phyloP scores from a whole-genome alignment of 2,888 invertebrate genomes.

The Caprella mutica region DNA sequence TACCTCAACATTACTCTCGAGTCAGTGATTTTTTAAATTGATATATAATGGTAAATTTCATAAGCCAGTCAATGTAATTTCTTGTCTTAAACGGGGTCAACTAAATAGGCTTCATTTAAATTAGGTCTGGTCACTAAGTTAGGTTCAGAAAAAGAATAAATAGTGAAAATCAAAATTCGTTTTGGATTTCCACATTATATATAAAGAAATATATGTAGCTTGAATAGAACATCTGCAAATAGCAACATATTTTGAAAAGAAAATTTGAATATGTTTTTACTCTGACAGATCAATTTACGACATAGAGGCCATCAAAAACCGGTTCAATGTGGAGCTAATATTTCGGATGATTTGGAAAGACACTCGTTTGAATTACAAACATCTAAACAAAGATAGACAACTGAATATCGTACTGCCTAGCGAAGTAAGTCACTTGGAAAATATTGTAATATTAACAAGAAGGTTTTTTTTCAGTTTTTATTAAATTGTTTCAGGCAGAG shows the following conservation, averaged over 20 bases:
- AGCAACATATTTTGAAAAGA: too few species aligned
- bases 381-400: slow-evolving; percentile 17
- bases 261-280: background rate
- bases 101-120: too few species aligned
- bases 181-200: background rate
- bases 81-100: too few species aligned
- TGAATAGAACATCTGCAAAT: too few species aligned
- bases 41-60: too few species aligned
- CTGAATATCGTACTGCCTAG: slow-evolving; percentile 26
- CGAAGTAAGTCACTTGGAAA: slow-evolving; percentile 13
- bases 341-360: slow-evolving; percentile 26
- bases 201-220: too few species aligned
- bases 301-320: slow-evolving; percentile 20
- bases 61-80: too few species aligned
- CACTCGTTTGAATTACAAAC: slow-evolving; percentile 18
- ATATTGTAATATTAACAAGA: background rate
- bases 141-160: too few species aligned
- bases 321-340: slow-evolving; percentile 20
- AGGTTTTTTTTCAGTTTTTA: background rate
- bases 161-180: too few species aligned
- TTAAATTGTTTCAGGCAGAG: slow-evolving; percentile 2
- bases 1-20: slow-evolving; percentile 21
- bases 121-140: too few species aligned
- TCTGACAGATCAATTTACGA: slow-evolving; percentile 14
- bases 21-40: too few species aligned